A percentile compares a stretch with the other conserved stretches of the same genome.
Conservation (phyloP, 1,140 invertebrate species). For the Pissodes strobi region DNA sequence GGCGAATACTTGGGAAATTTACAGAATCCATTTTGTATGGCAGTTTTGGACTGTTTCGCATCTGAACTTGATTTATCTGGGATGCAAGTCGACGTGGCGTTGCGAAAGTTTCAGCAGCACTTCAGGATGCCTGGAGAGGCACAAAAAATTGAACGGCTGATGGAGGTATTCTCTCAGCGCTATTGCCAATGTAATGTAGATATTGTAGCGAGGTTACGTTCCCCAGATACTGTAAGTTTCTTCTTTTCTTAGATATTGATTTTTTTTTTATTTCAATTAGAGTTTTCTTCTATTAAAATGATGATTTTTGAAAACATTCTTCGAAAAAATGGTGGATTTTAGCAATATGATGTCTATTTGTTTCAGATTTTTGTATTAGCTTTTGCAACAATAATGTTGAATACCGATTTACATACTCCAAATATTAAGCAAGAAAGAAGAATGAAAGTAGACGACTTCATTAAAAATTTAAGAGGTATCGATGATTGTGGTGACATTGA, state of each 20-base stretch:
- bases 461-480: conserved; percentile 92
- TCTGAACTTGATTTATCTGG: conserved; percentile 92
- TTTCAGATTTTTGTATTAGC: conserved; percentile 86
- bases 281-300: no score
- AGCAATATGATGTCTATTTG: no score
- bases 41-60: conserved; percentile 92
- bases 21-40: conserved; percentile 94
- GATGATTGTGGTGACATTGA: conserved; percentile 94
- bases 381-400: conserved; percentile 99
- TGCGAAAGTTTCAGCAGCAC: conserved; percentile 94
- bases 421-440: conserved; percentile 92
- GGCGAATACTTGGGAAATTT: conserved; percentile 98
- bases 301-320: no score
- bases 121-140: conserved; percentile 98
- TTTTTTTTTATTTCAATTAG: no score
- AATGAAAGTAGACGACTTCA: conserved; percentile 97
- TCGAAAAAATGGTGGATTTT: no score
- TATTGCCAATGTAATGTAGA: conserved; percentile 95
- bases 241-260: no score
- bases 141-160: conserved; percentile 96
- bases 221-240: conserved; percentile 80
- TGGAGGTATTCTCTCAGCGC: conserved; percentile 93
- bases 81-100: conserved; percentile 95
- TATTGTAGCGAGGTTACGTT: conserved; percentile 78
- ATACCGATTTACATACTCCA: conserved; percentile 96